These are phyloP conservation scores for Dasysyrphus tricinctus DNA, from an alignment of 2,888 invertebrate genomes.

Conservation along the genomic window DNA sequence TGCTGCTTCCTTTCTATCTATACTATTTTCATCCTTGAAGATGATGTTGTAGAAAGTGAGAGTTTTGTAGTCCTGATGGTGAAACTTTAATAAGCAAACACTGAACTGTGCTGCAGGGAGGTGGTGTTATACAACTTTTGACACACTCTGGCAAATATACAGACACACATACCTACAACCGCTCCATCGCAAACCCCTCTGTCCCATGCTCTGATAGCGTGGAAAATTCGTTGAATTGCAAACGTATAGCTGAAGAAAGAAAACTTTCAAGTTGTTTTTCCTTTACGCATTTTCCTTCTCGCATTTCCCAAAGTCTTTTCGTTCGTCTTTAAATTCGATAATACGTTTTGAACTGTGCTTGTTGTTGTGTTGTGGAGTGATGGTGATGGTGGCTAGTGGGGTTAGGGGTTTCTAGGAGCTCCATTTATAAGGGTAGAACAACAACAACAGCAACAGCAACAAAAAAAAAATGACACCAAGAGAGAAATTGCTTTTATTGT, in stretches of 20 bases:
- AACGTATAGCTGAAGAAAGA: slow-evolving; percentile 66
- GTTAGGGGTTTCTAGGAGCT: slow-evolving; percentile 54
- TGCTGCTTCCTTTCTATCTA: slow-evolving; percentile 45
- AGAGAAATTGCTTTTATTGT: slow-evolving; percentile 75
- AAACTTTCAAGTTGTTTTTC: slow-evolving; percentile 74
- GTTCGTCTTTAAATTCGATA: slow-evolving; percentile 72
- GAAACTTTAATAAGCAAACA: slow-evolving; percentile 75
- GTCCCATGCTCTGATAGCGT: slow-evolving; percentile 41
- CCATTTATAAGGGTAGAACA: slow-evolving; percentile 50
- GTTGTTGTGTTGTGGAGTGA: slow-evolving; percentile 38
- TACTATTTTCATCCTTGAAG: slow-evolving; percentile 69
- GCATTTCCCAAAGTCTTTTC: slow-evolving; percentile 52
- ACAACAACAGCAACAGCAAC: neutral
- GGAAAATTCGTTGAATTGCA: slow-evolving; percentile 74
- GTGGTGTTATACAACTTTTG: slow-evolving; percentile 69
- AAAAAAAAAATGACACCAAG: slow-evolving; percentile 69
- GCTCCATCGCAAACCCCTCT: neutral
- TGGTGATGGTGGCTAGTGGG: slow-evolving; percentile 18
- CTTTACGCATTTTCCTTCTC: slow-evolving; percentile 71
- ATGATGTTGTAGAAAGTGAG: slow-evolving; percentile 53
- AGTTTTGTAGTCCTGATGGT: slow-evolving; percentile 46
- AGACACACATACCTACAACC: neutral
- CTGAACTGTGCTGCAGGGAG: slow-evolving; percentile 65
- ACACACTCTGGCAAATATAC: slow-evolving; percentile 63
- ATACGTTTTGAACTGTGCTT: slow-evolving; percentile 49